Evolutionary conservation across 64 coral and sea anemone species (phyloP).

Genomic region (Platygyra sinensis): DNA sequence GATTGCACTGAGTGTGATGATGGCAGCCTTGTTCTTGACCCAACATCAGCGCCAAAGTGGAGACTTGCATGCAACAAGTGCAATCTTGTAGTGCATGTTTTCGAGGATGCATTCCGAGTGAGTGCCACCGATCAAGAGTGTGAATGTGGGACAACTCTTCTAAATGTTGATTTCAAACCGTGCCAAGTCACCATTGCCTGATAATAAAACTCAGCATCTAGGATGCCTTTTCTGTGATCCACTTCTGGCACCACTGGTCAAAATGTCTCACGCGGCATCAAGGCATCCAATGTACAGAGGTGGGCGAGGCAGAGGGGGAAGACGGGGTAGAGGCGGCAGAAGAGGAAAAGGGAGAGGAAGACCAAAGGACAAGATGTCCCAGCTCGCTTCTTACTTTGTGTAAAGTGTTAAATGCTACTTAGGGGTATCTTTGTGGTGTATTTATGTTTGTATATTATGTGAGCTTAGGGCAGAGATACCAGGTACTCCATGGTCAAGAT

Average conservation of each 20-base stretch:
- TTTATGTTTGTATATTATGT: not conserved
- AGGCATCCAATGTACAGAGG: conserved; percentile 92
- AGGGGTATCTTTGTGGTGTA: not conserved
- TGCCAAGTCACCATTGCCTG: conserved; percentile 82
- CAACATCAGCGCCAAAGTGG: conserved; percentile 95
- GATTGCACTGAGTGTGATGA: conserved; percentile 89
- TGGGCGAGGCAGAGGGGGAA: conserved; percentile 72
- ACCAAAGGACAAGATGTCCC: conserved; percentile 99
- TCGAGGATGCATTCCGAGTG: conserved; percentile 91
- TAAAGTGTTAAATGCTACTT: not conserved
- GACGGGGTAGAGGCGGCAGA: conserved; percentile 70
- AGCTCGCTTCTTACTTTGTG: conserved; percentile 91
- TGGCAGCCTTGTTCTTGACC: conserved; percentile 86
- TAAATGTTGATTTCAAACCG: conserved; percentile 92
- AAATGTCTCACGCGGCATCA: conserved; percentile 75
- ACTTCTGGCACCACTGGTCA: conserved; percentile 72
- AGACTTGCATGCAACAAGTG: conserved; percentile 96
- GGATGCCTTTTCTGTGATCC: conserved; percentile 96
- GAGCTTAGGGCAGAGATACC: not conserved
- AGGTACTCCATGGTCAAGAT: no score
- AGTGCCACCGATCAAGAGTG: conserved; percentile 82
- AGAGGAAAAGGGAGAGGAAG: conserved; percentile 80
- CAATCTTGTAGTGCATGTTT: conserved; percentile 87
- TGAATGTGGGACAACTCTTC: conserved; percentile 79
- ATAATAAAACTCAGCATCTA: conserved; percentile 77